phyloP scores from a whole-genome alignment of 2,797 vertebrate genomes.

The Centroberyx gerrardi region DNA sequence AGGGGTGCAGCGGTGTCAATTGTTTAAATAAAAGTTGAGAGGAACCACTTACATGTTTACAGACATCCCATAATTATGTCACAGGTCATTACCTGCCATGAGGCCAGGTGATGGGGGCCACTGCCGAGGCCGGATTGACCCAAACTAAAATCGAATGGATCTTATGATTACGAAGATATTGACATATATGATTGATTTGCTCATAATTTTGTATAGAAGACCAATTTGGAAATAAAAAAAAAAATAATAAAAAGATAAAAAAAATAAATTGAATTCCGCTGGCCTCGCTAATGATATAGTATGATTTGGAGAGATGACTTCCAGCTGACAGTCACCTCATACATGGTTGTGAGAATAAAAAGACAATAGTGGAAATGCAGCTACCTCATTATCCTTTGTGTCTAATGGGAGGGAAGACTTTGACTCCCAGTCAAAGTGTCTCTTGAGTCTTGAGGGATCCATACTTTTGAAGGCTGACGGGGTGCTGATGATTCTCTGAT shows the following conservation, averaged over 20 bases:
- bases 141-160: constrained; percentile 69
- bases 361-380: constrained; percentile 83
- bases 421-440: constrained; percentile 88
- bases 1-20: constrained; percentile 85
- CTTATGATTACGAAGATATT: constrained; percentile 75
- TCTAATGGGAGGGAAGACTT: constrained; percentile 87
- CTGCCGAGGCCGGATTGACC: constrained; percentile 54
- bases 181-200: constrained; percentile 77
- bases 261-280: constrained; percentile 68
- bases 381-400: constrained; percentile 86
- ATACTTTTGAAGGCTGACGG: constrained; percentile 87
- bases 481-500: constrained; percentile 88
- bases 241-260: constrained; percentile 45
- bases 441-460: constrained; percentile 85
- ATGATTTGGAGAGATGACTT: constrained; percentile 69
- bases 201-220: constrained; percentile 71
- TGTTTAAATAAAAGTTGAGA: constrained; percentile 91
- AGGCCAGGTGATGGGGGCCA: constrained; percentile 71
- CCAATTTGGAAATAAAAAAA: constrained; percentile 57
- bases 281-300: constrained; percentile 61
- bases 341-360: constrained; percentile 73
- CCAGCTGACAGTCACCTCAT: constrained; percentile 78
- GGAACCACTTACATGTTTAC: constrained; percentile 87
- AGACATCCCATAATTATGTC: constrained; percentile 84
- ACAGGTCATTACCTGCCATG: constrained; percentile 81